phyloP scores from a whole-genome alignment of 2,797 vertebrate species.

The Peromyscus melanophrys region DNA sequence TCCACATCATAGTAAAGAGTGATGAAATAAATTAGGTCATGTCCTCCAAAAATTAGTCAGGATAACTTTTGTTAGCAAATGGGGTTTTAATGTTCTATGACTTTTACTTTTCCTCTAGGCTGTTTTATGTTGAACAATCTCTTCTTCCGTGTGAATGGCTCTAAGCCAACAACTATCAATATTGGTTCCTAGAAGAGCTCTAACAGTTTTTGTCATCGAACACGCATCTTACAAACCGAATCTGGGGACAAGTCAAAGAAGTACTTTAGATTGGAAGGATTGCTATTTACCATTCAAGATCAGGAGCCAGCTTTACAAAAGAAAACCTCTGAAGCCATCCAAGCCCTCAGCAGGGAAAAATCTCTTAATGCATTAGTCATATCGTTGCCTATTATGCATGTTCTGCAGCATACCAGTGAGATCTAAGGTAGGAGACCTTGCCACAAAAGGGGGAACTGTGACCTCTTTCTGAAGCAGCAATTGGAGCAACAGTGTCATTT shows the following conservation, averaged over 20 bases:
- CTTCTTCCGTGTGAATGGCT: background rate
- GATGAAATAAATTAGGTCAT: constrained; percentile 23
- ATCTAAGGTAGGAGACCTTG: background rate
- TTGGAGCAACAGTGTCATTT: background rate
- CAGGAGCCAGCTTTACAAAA: background rate
- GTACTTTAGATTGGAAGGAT: background rate
- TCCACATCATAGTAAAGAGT: constrained; percentile 14
- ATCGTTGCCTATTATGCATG: background rate
- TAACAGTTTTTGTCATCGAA: constrained; percentile 28
- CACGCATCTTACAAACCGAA: constrained; percentile 26
- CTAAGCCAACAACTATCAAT: background rate
- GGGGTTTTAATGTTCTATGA: background rate
- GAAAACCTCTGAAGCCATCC: background rate
- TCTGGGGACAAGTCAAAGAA: constrained; percentile 25
- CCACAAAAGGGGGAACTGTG: background rate
- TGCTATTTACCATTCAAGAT: constrained; percentile 30
- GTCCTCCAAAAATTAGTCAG: background rate
- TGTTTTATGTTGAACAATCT: constrained; percentile 7
- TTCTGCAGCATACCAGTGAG: background rate
- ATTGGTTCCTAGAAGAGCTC: background rate
- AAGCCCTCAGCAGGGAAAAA: background rate
- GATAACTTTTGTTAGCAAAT: background rate
- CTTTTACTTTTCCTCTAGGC: constrained; percentile 16
- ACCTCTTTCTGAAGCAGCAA: constrained; percentile 38
- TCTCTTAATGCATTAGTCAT: background rate